A percentile compares a stretch with the other conserved stretches of the same genome.
These are phyloP conservation scores for Pseudomyrmex concolor DNA, from an alignment of 1,140 invertebrate species.

Conservation along the genomic window DNA sequence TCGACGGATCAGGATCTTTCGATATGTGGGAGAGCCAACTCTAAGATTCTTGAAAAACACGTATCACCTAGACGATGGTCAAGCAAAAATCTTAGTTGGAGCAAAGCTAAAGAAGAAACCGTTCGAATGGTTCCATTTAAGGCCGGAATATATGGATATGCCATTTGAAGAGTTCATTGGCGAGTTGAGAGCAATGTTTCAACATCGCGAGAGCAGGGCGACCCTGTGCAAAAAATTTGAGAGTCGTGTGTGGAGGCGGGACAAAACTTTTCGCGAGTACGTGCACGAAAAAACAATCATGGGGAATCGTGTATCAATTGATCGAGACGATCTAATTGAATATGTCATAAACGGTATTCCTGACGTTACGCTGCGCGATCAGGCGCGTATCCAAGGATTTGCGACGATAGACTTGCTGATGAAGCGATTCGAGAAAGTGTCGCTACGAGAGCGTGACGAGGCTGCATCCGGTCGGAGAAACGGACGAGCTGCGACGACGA, in stretches of 20 bases:
- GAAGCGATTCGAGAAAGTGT: not conserved
- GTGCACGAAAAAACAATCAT: not conserved
- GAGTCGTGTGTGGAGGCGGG: not conserved
- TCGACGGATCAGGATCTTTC: not conserved
- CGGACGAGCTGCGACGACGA: not conserved
- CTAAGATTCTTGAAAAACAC: not conserved
- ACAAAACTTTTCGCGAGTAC: not conserved
- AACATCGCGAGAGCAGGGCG: not conserved
- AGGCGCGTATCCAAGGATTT: not conserved
- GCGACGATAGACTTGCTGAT: not conserved
- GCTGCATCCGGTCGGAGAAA: not conserved
- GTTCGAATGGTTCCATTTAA: not conserved
- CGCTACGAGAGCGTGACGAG: not conserved
- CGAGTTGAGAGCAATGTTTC: not conserved
- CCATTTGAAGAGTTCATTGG: not conserved
- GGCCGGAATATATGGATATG: not conserved
- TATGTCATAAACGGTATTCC: not conserved
- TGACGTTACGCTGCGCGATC: not conserved
- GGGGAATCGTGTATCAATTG: not conserved
- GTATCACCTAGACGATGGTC: not conserved
- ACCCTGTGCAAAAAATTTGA: not conserved
- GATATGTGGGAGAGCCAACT: not conserved
- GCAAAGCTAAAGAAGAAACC: not conserved
- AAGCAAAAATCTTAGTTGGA: not conserved
- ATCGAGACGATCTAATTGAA: not conserved